Percentiles rank a stretch among this genome's conserved stretches.
phyloP scores from a whole-genome alignment of 2,113 vertebrate genomes.

The Mastomys coucha region DNA sequence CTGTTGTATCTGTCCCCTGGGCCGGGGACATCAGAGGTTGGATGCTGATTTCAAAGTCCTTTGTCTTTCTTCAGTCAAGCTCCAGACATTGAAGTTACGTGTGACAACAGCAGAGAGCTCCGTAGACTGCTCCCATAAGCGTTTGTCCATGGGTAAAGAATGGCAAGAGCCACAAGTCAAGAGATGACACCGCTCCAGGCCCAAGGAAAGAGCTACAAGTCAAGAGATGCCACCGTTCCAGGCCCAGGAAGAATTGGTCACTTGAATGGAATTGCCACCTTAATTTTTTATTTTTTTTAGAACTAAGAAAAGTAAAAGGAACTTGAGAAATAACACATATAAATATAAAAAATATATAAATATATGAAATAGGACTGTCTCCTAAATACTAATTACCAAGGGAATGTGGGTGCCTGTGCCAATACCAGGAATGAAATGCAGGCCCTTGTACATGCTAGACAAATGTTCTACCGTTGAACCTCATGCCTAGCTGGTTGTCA shows the following conservation, averaged over 20 bases:
- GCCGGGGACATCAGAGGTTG: neutral
- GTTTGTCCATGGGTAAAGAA: neutral
- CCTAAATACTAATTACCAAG: neutral
- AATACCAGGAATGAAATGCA: neutral
- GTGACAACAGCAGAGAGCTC: neutral
- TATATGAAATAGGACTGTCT: neutral
- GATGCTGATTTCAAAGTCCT: neutral
- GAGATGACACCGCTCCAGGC: neutral
- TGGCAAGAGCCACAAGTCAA: neutral
- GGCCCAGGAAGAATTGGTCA: neutral
- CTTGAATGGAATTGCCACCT: neutral
- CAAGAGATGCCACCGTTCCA: neutral
- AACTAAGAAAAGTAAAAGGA: neutral
- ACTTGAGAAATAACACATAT: neutral
- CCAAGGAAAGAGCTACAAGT: neutral
- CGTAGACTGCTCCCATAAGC: neutral
- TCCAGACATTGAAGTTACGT: neutral
- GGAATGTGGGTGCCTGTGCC: neutral
- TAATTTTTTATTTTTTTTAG: conserved; percentile 5
- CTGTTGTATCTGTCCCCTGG: neutral
- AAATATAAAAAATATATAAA: too few species aligned
- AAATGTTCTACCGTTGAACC: neutral
- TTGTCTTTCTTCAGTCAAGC: conserved; percentile 18
- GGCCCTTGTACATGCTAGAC: neutral
- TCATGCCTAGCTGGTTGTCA: neutral